phyloP scores from a whole-genome alignment of 2,888 invertebrate species.

The Luperina nickerlii region DNA sequence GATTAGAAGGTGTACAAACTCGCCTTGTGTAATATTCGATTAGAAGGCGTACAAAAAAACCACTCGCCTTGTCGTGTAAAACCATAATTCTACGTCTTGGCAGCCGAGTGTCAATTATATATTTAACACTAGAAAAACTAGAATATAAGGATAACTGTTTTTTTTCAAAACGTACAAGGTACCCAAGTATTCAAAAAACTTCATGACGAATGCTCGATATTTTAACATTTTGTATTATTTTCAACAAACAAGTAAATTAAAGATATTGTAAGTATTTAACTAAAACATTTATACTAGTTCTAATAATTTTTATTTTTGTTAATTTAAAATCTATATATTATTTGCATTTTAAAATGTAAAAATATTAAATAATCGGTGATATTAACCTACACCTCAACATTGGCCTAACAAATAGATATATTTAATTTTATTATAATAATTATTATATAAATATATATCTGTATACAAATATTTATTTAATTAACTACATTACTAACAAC shows the following conservation, averaged over 20 bases:
- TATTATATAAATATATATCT: too few species aligned
- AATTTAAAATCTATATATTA: not conserved
- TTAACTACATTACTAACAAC: not conserved
- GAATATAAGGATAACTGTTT: not conserved
- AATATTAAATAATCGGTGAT: not conserved
- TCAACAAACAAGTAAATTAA: not conserved
- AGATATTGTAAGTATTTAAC: not conserved
- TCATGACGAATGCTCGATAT: not conserved
- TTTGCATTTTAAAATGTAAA: not conserved
- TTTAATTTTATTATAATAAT: not conserved
- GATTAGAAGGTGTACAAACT: not conserved
- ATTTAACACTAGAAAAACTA: not conserved
- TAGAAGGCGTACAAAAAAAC: not conserved
- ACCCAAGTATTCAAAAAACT: not conserved
- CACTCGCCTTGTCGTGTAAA: not conserved
- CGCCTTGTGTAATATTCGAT: slow-evolving; percentile 13
- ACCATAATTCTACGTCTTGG: not conserved
- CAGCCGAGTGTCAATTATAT: not conserved
- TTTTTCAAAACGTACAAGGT: not conserved
- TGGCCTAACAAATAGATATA: not conserved
- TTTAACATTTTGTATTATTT: not conserved
- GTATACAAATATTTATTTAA: not conserved
- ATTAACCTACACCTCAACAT: not conserved
- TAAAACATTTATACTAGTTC: too few species aligned
- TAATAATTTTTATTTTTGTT: not conserved